Evolutionary conservation across 2,797 vertebrate genomes (phyloP).

Genomic region (Sebastolobus alascanus): DNA sequence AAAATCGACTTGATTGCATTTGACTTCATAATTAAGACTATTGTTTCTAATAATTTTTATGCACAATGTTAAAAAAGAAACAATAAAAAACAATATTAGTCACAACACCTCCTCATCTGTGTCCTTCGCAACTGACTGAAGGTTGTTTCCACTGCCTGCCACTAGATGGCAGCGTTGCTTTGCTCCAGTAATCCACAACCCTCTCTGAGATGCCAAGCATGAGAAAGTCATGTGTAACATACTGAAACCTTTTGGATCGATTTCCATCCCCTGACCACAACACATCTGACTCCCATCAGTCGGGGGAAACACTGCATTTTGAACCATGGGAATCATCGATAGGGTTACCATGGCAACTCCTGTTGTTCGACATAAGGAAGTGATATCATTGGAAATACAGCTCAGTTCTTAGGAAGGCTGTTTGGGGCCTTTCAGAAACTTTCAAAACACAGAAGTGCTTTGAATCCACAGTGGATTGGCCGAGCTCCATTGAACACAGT

Average conservation of each 20-base stretch:
- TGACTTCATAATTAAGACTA: not conserved
- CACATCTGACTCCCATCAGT: constrained; percentile 43
- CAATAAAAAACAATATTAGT: not conserved
- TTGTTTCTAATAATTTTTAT: not conserved
- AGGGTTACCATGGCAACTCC: constrained; percentile 15
- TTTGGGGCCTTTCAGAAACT: constrained; percentile 38
- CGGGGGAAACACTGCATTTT: constrained; percentile 14
- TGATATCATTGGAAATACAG: constrained; percentile 48
- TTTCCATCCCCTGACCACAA: constrained; percentile 9
- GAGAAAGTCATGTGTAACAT: not conserved
- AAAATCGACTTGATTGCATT: not conserved
- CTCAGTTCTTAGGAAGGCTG: constrained; percentile 30
- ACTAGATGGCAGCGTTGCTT: constrained; percentile 58
- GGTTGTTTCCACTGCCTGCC: constrained; percentile 28
- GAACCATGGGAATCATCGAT: constrained; percentile 28
- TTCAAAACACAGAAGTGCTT: constrained; percentile 39
- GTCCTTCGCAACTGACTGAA: not conserved
- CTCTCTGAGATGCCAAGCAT: not conserved
- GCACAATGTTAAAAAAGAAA: not conserved
- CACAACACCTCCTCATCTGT: not conserved
- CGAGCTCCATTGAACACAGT: constrained; percentile 43
- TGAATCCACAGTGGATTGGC: constrained; percentile 45
- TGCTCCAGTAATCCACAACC: not conserved
- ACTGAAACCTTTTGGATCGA: constrained; percentile 1
- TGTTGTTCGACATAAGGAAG: constrained; percentile 33